Base-by-base conservation (phyloP, 2,888 invertebrate species). In the Leucania comma region DNA sequence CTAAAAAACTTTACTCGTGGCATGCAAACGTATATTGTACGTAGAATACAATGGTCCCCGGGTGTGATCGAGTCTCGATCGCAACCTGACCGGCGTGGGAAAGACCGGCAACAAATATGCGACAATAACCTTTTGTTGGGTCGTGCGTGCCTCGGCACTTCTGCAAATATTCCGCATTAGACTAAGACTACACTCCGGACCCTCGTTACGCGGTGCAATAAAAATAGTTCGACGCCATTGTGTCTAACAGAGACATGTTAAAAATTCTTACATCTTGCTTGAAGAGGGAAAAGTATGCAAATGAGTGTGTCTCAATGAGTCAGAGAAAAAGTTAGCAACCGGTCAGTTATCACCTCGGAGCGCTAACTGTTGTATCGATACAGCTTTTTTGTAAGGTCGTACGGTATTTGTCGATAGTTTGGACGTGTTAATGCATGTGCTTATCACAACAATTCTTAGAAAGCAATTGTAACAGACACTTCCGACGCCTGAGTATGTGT, bases 111-210 rank as follows among this genome's bases (percentile, higher is more conserved):
- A 86, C 91, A 92, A 92, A 90, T 90, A 94, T 93, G 92, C 91
- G 90, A 94, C 94, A 94, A 93, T 93, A 88, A 88, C 83, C 91
- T 90, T 90, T 93, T 93, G 91, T 93, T 89, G 78, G 83, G 77
- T 74, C 84, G 86, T 86, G 87, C 87, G 82, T 85, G 84, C 70
- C 77, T 84, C 78, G n/a, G 81, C 76, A 76, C 75, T 87, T 85
- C 83, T 81, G 80, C 80, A 77, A 81, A 74, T 71, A 81, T 68
- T 24, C 61, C 72, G 76, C 81, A 83, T 81, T 78, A 81, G 56
- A 68, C 61, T 65, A 26, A 35, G 66, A 71, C 26, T 66, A 64
- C 58, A 80, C 69, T 75, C 69, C 66, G 35, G 58, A 64, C 58
- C 59, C 62, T 62, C 72, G 76, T 71, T 65, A 65, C 68, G n/a